Base-by-base conservation (phyloP, 2,797 vertebrate genomes). In the Chelmon rostratus region DNA sequence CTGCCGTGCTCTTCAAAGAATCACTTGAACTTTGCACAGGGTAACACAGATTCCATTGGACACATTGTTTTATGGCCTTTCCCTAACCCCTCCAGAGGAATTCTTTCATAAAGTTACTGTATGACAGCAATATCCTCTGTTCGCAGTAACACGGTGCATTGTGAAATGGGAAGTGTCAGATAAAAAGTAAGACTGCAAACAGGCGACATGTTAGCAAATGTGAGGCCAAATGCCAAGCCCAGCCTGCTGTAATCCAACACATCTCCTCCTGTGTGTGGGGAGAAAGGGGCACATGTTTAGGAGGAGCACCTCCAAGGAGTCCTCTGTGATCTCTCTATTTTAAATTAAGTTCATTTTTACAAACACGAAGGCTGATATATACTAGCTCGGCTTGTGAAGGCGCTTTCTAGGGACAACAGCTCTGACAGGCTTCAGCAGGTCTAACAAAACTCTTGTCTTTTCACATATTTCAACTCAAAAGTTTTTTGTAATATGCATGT, bases 141-240 rank as follows among this genome's bases (percentile, higher is more conserved):
- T 84, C 57, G 52, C 57, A 28, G 62, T 73, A 66, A 50, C 80
- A 58, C 59, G 33, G 74, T 59, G 70, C 66, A 31, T 65, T 84
- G 82, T 78, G 68, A 86, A 88, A 89, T 86, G 77, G 81, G 79
- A 84, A 72, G 63, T 74, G 87, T 89, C 89, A 87, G 85, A 82
- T 83, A 75, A 86, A 31, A 87, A 87, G 80, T 46, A 1, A 31
- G 57, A 52, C 78, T 44, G 71, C 53, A 74, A 69, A 81, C 56
- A 76, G 75, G 65, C 49, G 19, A 58, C 46, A 53, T 64, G 61
- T 84, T 76, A 52, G 68, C 72, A 42, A 61, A 76, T 70, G 46
- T 44, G 58, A 54, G 70, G 67, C 74, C 54, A 56, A 18, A 4
- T 4, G 31, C 68, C 79, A 70, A 25, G 68, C 52, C 23, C 28